Base-by-base conservation (phyloP, 2,888 invertebrate species). In the Augochlorella aurata region DNA sequence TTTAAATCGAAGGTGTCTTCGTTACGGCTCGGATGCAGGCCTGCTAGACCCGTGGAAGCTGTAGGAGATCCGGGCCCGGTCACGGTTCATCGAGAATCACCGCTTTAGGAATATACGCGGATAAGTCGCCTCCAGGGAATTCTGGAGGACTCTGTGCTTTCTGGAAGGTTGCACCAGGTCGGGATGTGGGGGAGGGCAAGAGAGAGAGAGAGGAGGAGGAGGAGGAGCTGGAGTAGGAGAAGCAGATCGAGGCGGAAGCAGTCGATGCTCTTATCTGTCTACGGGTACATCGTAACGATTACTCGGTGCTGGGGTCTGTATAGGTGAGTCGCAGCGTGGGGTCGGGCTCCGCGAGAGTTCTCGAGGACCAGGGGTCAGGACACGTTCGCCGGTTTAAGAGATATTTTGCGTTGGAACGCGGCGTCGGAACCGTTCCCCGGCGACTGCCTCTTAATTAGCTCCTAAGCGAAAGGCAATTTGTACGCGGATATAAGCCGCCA, bases 261-360 rank as follows among this genome's bases (percentile, higher is more conserved):
- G 82, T 80, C 89, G 87, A 89, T 87, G 87, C 87, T 90, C 90
- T 91, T 91, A 91, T 91, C 91, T 90, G 87, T 89, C 89, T 87
- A 88, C 85, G 87, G 68, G 83, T 86, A 89, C 89, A 87, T 91
- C 90, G 89, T 91, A 90, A 92, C 91, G 91, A 91, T 91, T 91
- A 92, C 90, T 87, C 81, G 88, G 84, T 89, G 16, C 38, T 85
- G 82, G 88, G 86, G 61, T 18, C 83, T 88, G 89, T 90, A 89
- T 89, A 87, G 77, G 79, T 85, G 81, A 77, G 18, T 0, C 73
- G 81, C 77, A 76, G 72, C 69, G 79, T 67, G 76, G 77, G 85
- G 81, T 73, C 50, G 50, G 5, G 38, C 29, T 74, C 29, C 68
- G 69, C 61, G 70, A 79, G 49, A 61, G 29, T 61, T 61, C 63